Evolutionary conservation across 2,888 invertebrate genomes (phyloP).

Genomic region (Philereme transversata): DNA sequence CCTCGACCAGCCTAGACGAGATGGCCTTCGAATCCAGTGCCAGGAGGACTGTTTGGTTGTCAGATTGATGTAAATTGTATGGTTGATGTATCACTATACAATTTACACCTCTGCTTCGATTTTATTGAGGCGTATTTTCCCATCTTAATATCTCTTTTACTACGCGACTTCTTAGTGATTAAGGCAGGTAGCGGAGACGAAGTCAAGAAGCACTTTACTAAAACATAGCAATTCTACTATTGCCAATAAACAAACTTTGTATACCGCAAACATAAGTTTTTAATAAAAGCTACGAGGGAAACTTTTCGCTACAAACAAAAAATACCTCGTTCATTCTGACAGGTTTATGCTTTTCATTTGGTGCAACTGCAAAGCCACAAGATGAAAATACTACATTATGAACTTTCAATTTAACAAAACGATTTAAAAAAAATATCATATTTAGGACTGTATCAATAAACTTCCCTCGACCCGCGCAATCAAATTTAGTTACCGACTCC

Average conservation of each 20-base stretch:
- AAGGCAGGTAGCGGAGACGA: constrained; percentile 18
- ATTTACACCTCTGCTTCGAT: too few relatives aligned
- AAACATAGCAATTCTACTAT: constrained; percentile 50
- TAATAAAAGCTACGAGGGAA: constrained; percentile 38
- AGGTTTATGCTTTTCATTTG: constrained; percentile 19
- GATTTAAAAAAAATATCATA: constrained; percentile 4
- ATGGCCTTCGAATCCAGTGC: too few relatives aligned
- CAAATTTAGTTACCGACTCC: constrained; percentile 15
- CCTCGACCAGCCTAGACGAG: too few relatives aligned
- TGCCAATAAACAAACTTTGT: constrained; percentile 42
- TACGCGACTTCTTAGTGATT: too few relatives aligned
- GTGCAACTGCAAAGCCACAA: constrained; percentile 9
- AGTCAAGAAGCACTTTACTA: constrained; percentile 51
- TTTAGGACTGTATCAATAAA: not conserved
- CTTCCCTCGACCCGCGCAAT: too few relatives aligned
- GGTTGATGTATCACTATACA: too few relatives aligned
- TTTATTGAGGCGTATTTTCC: too few relatives aligned
- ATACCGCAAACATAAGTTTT: constrained; percentile 41
- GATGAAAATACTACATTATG: constrained; percentile 1
- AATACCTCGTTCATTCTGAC: constrained; percentile 19
- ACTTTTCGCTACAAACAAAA: constrained; percentile 29
- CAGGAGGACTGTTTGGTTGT: too few relatives aligned
- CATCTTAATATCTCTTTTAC: too few relatives aligned
- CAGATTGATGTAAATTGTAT: too few relatives aligned
- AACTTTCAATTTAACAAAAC: constrained; percentile 1